These are phyloP conservation scores for Grallaria varia DNA, from an alignment of 2,113 vertebrate species.

Conservation along the genomic window DNA sequence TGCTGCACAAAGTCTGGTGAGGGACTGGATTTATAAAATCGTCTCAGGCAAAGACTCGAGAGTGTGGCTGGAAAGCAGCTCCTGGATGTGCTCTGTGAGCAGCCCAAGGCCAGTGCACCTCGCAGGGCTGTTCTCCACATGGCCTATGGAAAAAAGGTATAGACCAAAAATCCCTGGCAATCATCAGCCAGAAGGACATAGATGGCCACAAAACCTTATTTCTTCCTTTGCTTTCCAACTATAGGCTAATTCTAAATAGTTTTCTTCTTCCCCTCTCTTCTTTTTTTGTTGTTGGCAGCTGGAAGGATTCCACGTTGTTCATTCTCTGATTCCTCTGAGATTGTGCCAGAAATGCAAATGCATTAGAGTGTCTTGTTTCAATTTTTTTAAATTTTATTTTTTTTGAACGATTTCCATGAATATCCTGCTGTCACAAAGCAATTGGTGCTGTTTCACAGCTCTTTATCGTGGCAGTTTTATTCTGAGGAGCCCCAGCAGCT, in stretches of 20 bases:
- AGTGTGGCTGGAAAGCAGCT: neutral
- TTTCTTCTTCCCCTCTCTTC: neutral
- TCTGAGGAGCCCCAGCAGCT: neutral
- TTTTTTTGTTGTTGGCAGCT: neutral
- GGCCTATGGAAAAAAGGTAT: neutral
- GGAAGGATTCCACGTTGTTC: neutral
- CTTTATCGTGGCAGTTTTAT: neutral
- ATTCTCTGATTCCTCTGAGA: neutral
- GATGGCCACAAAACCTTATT: neutral
- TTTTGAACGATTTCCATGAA: neutral
- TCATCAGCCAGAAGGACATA: neutral
- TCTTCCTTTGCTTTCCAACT: neutral
- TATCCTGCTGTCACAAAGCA: neutral
- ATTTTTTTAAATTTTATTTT: neutral
- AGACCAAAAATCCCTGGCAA: neutral
- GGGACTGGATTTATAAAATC: neutral
- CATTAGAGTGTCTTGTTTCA: neutral
- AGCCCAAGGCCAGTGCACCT: neutral
- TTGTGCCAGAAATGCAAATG: neutral
- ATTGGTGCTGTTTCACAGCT: slow-evolving; percentile 1
- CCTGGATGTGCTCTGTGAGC: neutral
- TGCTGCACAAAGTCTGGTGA: neutral
- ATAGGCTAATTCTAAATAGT: neutral
- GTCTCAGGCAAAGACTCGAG: neutral
- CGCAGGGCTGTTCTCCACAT: neutral